Conservation (phyloP, 2,113 vertebrate species). For the Heloderma charlesbogerti region DNA sequence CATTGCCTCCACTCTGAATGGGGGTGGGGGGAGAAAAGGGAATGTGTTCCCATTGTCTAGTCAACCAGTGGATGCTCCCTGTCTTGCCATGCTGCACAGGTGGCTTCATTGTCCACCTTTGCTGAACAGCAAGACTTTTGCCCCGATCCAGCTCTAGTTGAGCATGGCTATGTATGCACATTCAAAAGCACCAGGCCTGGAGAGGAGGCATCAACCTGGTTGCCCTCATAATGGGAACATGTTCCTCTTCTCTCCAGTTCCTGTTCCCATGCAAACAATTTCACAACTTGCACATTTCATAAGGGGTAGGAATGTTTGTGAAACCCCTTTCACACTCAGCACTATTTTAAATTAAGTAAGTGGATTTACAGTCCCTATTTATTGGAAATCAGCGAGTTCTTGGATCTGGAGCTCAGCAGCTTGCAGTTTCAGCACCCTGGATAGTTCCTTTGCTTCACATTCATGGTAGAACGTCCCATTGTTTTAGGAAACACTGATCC, state of each 20-base stretch:
- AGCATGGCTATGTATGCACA: neutral
- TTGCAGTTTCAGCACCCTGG: constrained; percentile 9
- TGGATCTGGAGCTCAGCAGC: neutral
- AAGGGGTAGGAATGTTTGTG: neutral
- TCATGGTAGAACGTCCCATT: neutral
- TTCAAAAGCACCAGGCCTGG: neutral
- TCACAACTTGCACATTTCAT: neutral
- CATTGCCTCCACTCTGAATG: neutral
- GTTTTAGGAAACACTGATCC: neutral
- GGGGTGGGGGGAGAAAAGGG: neutral
- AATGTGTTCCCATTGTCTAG: neutral
- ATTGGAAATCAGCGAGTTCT: neutral
- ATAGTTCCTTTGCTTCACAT: neutral
- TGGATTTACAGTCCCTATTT: too few species aligned
- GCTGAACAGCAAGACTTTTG: neutral
- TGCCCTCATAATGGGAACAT: neutral
- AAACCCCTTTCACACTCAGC: neutral
- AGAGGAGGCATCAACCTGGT: neutral
- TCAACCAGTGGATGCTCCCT: neutral
- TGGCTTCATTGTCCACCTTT: neutral
- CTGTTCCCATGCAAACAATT: neutral
- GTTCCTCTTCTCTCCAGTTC: neutral
- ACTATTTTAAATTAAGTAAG: neutral
- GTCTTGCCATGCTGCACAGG: neutral
- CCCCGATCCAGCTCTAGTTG: neutral